Evolutionary conservation across 2,113 vertebrate genomes (phyloP), one percentile per base, ranked within the genome.

Genomic region (Meleagris gallopavo): DNA sequence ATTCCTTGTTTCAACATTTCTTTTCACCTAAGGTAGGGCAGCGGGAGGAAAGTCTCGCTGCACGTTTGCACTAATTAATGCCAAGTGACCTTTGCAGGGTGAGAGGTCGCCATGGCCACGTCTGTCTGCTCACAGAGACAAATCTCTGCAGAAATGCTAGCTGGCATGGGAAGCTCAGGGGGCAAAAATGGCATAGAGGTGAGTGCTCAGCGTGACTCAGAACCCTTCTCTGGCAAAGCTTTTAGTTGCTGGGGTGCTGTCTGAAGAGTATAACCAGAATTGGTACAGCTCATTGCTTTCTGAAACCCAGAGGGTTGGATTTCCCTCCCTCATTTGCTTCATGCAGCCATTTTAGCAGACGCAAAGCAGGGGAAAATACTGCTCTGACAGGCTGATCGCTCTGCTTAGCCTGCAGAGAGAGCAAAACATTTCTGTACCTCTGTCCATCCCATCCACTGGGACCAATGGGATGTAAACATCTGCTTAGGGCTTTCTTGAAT

Each of bases 1-100:
- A 61, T 69, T 77, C 80, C 11, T n/a, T 5, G 43, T 86, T 94
- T 90, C 76, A 55, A 5, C 76, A 72, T 74, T 71, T 71, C 65
- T 58, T 46, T 43, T 54, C 88, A 71, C 80, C 38, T n/a, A 2
- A 43, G 61, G 52, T 61, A 73, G 83, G 76, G 36, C 69, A 58
- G 76, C 0, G 1, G 66, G 78, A 86, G 70, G 29, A n/a, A 14
- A 52, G 77, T 60, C 60, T 38, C 60, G 41, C 55, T 46, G 13
- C 1, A 10, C 25, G 54, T 20, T 34, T 57, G 64, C 60, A 10
- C 45, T 54, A 54, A 29, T 54, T 3, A 5, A 19, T 14, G 70
- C 73, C 72, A 78, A 60, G 32, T 0, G 3, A 16, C 3, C 36
- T 50, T n/a, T 5, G 15, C 0, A 2, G 88, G 6, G 2, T 1